A percentile compares a stretch with the other conserved stretches of the same genome.
These are phyloP conservation scores for Strigops habroptila DNA, from an alignment of 2,113 vertebrate genomes.

Conservation along the genomic window DNA sequence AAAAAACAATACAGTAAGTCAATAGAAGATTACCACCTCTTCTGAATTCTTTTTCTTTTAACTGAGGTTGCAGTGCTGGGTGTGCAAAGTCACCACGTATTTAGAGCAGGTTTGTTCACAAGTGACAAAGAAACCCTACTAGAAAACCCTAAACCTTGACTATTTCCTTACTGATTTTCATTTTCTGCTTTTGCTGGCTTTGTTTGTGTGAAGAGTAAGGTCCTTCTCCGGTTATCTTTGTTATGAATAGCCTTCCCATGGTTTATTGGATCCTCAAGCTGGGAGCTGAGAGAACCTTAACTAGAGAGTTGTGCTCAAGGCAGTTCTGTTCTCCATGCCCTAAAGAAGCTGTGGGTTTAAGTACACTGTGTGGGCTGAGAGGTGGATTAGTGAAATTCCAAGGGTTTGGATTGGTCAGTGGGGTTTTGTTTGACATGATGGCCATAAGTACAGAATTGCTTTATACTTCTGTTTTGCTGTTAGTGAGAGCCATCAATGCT, in stretches of 20 bases:
- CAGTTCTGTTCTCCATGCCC: not conserved
- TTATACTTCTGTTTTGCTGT: not conserved
- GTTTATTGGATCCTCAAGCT: not conserved
- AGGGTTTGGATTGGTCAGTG: not conserved
- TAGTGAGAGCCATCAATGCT: not conserved
- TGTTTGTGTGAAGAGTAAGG: not conserved
- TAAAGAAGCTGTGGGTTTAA: not conserved
- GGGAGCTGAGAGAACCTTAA: not conserved
- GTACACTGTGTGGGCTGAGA: not conserved
- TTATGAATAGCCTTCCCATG: not conserved
- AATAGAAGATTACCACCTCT: not conserved
- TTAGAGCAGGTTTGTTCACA: not conserved
- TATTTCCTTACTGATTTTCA: not conserved
- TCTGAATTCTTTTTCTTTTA: not conserved
- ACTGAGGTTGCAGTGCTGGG: not conserved
- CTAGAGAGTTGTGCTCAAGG: not conserved
- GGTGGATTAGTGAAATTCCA: not conserved
- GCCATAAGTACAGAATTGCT: not conserved
- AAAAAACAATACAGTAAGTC: not conserved
- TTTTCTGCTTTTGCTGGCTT: not conserved
- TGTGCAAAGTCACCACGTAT: accelerated
- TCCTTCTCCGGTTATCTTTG: not conserved
- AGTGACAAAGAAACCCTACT: not conserved
- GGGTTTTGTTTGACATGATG: not conserved
- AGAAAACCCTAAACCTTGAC: not conserved